Evolutionary conservation across 2,113 vertebrate genomes (phyloP).

Genomic region (Myiozetetes cayanensis): DNA sequence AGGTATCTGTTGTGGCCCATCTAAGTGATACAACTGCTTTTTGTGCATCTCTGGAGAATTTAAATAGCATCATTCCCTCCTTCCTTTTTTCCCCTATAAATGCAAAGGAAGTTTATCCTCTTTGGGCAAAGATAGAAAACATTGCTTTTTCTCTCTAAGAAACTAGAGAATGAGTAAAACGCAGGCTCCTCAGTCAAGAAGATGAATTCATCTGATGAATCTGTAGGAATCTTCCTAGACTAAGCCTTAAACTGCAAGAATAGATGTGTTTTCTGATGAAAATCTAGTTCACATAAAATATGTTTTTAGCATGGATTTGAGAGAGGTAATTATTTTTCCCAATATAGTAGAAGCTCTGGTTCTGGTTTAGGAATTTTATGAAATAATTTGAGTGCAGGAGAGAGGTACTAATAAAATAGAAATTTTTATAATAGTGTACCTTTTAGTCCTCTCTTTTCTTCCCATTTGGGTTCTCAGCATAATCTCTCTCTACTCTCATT

Average conservation of each 20-base stretch:
- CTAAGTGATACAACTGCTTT: not conserved
- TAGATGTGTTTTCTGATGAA: not conserved
- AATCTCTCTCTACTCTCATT: not conserved
- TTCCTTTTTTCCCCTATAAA: not conserved
- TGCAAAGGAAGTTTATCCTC: not conserved
- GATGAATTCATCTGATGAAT: not conserved
- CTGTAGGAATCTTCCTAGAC: not conserved
- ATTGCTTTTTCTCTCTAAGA: not conserved
- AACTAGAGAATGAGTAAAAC: not conserved
- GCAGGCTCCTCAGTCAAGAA: accelerated
- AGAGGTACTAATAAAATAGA: not conserved
- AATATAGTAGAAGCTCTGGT: not conserved
- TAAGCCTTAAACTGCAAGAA: not conserved
- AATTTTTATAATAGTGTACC: not conserved
- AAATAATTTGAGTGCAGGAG: not conserved
- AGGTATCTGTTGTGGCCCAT: not conserved
- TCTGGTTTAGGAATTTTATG: not conserved
- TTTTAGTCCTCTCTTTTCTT: not conserved
- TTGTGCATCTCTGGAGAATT: not conserved
- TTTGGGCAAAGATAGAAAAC: not conserved
- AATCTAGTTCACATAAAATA: not conserved
- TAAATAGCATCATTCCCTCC: not conserved
- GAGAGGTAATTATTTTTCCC: not conserved
- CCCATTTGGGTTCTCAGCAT: not conserved
- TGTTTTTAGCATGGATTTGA: not conserved